A percentile compares a stretch with the other conserved stretches of the same genome.
These are phyloP conservation scores for Odontomyia ornata DNA, from an alignment of 2,888 invertebrate species.

Conservation along the genomic window DNA sequence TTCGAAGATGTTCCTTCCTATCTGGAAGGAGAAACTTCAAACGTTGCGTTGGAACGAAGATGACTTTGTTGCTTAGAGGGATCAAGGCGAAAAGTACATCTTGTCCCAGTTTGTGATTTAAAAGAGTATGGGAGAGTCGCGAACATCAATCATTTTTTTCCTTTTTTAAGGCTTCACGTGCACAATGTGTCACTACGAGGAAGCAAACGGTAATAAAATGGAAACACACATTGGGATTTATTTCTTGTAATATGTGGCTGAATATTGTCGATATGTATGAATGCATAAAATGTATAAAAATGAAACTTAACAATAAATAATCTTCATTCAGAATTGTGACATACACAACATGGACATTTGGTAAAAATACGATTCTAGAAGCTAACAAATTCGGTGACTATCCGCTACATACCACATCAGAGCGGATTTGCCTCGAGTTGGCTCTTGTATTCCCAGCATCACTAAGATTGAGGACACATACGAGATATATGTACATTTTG, in stretches of 20 bases:
- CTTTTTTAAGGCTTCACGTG: background rate
- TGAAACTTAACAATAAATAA: too few species aligned
- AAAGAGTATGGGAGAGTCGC: constrained; percentile 1
- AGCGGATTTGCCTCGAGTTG: background rate
- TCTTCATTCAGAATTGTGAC: background rate
- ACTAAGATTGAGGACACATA: constrained; percentile 4
- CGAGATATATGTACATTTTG: constrained; percentile 24
- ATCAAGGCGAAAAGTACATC: background rate
- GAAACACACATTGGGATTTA: background rate
- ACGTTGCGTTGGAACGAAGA: background rate
- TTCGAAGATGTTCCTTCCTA: constrained; percentile 35
- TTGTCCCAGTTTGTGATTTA: background rate
- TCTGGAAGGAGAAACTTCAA: constrained; percentile 6
- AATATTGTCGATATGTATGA: too few species aligned
- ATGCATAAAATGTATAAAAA: too few species aligned
- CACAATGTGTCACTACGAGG: background rate
- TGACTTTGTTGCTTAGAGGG: background rate
- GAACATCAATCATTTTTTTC: background rate
- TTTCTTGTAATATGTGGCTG: background rate
- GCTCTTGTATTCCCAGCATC: background rate
- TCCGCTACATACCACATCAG: background rate
- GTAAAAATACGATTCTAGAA: too few species aligned
- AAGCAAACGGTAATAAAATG: background rate
- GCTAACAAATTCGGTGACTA: background rate
- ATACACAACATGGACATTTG: too few species aligned